Conservation (phyloP, 2,797 vertebrate species). For the Oreortyx pictus region DNA sequence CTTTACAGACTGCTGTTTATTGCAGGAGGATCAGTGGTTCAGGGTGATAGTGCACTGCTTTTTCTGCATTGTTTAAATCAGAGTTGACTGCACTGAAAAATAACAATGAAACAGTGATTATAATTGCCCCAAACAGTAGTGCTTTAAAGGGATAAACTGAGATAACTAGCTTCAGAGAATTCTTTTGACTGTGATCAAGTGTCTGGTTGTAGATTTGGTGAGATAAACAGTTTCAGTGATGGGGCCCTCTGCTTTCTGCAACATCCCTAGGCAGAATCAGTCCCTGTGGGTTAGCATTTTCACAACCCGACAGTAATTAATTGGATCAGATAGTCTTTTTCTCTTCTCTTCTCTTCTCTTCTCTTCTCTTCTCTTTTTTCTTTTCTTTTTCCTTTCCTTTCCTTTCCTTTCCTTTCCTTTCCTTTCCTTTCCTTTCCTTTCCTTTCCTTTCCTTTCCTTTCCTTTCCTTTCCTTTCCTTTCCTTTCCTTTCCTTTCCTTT, state of each 20-base stretch:
- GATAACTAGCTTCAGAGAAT: not conserved
- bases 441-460: no score
- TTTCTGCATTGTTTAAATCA: not conserved
- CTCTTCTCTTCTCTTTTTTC: no score
- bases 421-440: no score
- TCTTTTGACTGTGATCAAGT: not conserved
- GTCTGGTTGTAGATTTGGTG: not conserved
- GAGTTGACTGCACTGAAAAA: not conserved
- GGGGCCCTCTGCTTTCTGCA: not conserved
- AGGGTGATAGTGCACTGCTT: not conserved
- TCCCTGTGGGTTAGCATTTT: not conserved
- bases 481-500: not conserved
- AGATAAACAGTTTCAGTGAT: not conserved
- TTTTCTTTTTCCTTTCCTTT: no score
- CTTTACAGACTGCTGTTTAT: not conserved
- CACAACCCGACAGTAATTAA: conserved; percentile 37
- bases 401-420: no score
- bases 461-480: not conserved
- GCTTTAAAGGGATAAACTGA: not conserved
- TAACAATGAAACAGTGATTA: not conserved
- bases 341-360: not conserved
- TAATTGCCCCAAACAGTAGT: fast-evolving
- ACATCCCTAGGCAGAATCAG: not conserved
- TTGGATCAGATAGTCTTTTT: not conserved
- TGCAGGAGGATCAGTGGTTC: not conserved